A percentile compares a stretch with the other conserved stretches of the same genome.
Conservation (phyloP, 2,888 invertebrate genomes). For the Drosophila emarginata region DNA sequence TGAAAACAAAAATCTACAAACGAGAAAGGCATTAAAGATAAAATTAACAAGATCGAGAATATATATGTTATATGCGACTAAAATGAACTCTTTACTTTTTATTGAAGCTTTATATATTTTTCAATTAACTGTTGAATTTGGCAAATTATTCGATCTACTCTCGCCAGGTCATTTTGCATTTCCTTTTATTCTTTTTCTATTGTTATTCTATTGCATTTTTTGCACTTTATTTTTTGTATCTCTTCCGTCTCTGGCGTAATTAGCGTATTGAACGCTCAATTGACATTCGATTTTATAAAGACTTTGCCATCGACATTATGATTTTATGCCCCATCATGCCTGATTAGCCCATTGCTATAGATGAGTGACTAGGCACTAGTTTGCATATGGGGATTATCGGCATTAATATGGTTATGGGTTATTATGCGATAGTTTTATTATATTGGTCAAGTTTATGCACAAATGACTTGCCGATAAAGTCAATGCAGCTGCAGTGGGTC, state of each 20-base stretch:
- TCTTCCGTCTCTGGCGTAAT: slow-evolving; percentile 7
- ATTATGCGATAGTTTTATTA: slow-evolving; percentile 31
- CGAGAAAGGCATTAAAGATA: no score
- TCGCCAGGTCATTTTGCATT: not conserved
- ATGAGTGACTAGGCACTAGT: not conserved
- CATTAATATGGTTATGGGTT: not conserved
- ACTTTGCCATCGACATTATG: slow-evolving; percentile 3
- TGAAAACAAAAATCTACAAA: no score
- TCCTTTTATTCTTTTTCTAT: slow-evolving; percentile 1
- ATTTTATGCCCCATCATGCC: slow-evolving; percentile 38
- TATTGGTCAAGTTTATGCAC: slow-evolving; percentile 65
- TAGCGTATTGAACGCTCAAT: slow-evolving; percentile 14
- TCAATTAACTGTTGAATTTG: no score
- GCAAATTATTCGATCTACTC: not conserved
- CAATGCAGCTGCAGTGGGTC: slow-evolving; percentile 15
- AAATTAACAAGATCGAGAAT: no score
- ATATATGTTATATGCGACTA: no score
- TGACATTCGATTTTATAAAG: slow-evolving; percentile 34
- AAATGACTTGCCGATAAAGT: slow-evolving; percentile 44
- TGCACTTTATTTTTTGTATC: not conserved
- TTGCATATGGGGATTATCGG: not conserved
- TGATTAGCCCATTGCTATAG: slow-evolving; percentile 14
- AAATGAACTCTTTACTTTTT: no score
- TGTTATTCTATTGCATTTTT: not conserved
- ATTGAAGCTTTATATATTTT: no score